Evolutionary conservation across 2,113 vertebrate species (phyloP).

Genomic region (Calypte anna): DNA sequence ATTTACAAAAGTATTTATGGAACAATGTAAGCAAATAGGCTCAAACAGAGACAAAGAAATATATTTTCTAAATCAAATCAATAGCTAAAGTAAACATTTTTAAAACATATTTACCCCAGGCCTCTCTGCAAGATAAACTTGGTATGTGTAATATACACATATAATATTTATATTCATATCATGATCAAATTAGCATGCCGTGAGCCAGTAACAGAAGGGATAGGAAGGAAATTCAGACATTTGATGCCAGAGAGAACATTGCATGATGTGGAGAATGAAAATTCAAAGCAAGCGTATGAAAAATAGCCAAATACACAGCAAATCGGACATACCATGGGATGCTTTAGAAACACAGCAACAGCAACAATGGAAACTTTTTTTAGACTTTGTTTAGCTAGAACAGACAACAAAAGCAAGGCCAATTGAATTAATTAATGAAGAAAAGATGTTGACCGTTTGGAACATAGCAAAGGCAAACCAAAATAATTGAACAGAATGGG

Average conservation of each 20-base stretch:
- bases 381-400: slow-evolving; percentile 66
- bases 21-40: not conserved
- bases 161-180: slow-evolving; percentile 7
- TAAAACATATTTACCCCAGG: slow-evolving; percentile 18
- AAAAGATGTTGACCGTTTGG: slow-evolving; percentile 67
- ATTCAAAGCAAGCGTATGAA: not conserved
- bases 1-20: slow-evolving; percentile 1
- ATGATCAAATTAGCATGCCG: not conserved
- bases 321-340: slow-evolving; percentile 41
- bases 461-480: slow-evolving; percentile 49
- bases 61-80: not conserved
- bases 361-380: slow-evolving; percentile 71
- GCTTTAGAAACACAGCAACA: slow-evolving; percentile 73
- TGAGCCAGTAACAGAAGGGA: not conserved
- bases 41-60: slow-evolving; percentile 15
- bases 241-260: slow-evolving; percentile 29
- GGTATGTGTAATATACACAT: not conserved
- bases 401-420: slow-evolving; percentile 74
- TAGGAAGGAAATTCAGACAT: not conserved
- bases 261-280: not conserved
- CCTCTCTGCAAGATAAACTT: slow-evolving; percentile 24
- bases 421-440: slow-evolving; percentile 76
- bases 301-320: slow-evolving; percentile 34
- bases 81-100: slow-evolving; percentile 14
- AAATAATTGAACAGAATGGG: slow-evolving; percentile 55